Percentiles rank a stretch among this genome's conserved stretches.
phyloP scores from a whole-genome alignment of 2,113 vertebrate species.

The Sander lucioperca region DNA sequence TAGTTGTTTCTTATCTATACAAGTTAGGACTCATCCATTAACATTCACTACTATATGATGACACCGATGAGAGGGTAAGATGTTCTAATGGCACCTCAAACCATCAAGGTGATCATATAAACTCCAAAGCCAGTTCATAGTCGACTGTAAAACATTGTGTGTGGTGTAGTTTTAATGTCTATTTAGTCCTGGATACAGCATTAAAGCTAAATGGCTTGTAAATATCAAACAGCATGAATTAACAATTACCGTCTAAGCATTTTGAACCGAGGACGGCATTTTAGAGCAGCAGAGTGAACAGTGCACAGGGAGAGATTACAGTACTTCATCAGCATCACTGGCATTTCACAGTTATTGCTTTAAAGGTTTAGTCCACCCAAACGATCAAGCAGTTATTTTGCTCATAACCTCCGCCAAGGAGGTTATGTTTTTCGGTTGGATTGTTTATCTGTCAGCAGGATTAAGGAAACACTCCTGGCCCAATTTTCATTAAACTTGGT shows the following conservation, averaged over 20 bases:
- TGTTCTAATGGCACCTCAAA: not conserved
- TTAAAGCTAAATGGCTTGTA: conserved; percentile 58
- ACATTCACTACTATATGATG: conserved; percentile 41
- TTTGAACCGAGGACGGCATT: conserved; percentile 3
- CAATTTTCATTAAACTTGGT: too few relatives aligned
- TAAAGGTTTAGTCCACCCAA: not conserved
- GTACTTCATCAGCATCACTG: not conserved
- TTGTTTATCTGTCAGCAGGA: too few relatives aligned
- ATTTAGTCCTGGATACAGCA: conserved; percentile 12
- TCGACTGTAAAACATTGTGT: conserved; percentile 27
- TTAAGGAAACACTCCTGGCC: too few relatives aligned
- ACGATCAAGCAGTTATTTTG: too few relatives aligned
- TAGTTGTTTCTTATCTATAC: conserved; percentile 3
- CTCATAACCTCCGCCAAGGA: too few relatives aligned
- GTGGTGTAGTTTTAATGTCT: not conserved
- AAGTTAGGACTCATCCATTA: conserved; percentile 33
- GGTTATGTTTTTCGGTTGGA: too few relatives aligned
- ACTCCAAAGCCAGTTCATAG: conserved; percentile 15
- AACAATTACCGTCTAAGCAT: conserved; percentile 32
- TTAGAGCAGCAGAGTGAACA: conserved; percentile 4
- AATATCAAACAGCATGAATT: conserved; percentile 48
- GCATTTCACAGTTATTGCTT: not conserved
- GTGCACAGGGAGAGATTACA: not conserved
- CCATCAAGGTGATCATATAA: conserved; percentile 46
- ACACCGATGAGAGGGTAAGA: conserved; percentile 21